A percentile compares a stretch with the other conserved stretches of the same genome.
phyloP scores from a whole-genome alignment of 2,888 invertebrate genomes.

The Drosophila trichaetosa region DNA sequence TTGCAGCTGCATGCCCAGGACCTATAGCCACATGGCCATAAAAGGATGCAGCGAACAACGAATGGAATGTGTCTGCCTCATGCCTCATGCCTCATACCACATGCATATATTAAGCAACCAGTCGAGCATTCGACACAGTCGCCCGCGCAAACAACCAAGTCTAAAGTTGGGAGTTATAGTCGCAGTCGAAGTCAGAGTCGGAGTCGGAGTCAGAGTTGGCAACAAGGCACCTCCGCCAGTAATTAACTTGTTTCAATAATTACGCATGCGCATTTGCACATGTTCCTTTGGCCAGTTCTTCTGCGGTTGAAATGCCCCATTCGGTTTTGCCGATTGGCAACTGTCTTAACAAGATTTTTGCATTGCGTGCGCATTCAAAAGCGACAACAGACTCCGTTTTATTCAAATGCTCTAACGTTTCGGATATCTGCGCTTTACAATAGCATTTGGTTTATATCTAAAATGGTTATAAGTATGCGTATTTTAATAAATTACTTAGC shows the following conservation, averaged over 20 bases:
- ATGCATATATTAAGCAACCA: slow-evolving; percentile 77
- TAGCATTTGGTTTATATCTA: background rate
- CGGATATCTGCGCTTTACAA: background rate
- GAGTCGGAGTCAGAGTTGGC: slow-evolving; percentile 34
- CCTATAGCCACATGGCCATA: slow-evolving; percentile 54
- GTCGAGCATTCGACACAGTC: slow-evolving; percentile 32
- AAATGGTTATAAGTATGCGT: background rate
- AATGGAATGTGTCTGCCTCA: slow-evolving; percentile 61
- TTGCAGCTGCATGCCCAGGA: slow-evolving; percentile 47
- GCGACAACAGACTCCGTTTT: slow-evolving; percentile 46
- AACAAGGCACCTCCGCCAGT: slow-evolving; percentile 72
- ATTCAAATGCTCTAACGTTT: slow-evolving; percentile 31
- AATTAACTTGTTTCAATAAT: slow-evolving; percentile 82
- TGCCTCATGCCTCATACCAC: slow-evolving; percentile 24
- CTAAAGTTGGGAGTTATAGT: slow-evolving; percentile 5
- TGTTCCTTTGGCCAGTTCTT: slow-evolving; percentile 46
- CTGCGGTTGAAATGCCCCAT: slow-evolving; percentile 22
- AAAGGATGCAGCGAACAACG: slow-evolving; percentile 62
- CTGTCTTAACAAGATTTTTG: slow-evolving; percentile 77
- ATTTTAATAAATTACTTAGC: background rate
- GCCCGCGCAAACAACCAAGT: slow-evolving; percentile 46
- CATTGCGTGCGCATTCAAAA: slow-evolving; percentile 76
- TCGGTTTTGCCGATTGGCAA: slow-evolving; percentile 48
- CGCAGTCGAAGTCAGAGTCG: slow-evolving; percentile 32
- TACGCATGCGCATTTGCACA: slow-evolving; percentile 81